Percentiles rank a stretch among this genome's conserved stretches.
Evolutionary conservation across 2,888 invertebrate species (phyloP).

Genomic region (Megalurothrips usitatus): DNA sequence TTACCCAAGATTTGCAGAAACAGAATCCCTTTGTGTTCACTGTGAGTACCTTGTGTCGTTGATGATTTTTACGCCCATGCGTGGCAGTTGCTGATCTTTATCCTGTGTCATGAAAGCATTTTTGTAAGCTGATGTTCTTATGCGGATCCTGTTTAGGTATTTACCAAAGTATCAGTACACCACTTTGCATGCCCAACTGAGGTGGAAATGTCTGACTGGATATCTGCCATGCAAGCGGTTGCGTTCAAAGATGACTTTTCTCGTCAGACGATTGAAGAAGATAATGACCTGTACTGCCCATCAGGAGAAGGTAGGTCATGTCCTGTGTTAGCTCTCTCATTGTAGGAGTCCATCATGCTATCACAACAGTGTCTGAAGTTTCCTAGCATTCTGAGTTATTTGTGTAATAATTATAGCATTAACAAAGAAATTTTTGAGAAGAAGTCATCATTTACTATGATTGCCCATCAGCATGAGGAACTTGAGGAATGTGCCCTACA

Average conservation of each 20-base stretch:
- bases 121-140: background rate
- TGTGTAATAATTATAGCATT: background rate
- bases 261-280: conserved; percentile 68
- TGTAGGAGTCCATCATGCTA: conserved; percentile 23
- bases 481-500: no score
- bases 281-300: conserved; percentile 83
- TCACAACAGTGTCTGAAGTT: background rate
- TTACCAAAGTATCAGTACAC: conserved; percentile 63
- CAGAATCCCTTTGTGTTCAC: conserved; percentile 51
- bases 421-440: background rate
- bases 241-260: conserved; percentile 68
- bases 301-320: conserved; percentile 59
- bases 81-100: background rate
- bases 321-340: background rate
- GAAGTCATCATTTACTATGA: background rate
- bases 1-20: conserved; percentile 48
- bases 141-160: conserved; percentile 52
- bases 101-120: background rate
- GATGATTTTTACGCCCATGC: background rate
- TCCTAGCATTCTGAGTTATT: background rate
- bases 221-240: conserved; percentile 71
- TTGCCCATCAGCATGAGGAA: no score
- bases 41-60: conserved; percentile 43
- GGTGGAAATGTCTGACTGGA: conserved; percentile 70
- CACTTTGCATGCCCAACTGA: conserved; percentile 63